Conservation (phyloP, 2,888 invertebrate species). For the Leptarthrus brevirostris region DNA sequence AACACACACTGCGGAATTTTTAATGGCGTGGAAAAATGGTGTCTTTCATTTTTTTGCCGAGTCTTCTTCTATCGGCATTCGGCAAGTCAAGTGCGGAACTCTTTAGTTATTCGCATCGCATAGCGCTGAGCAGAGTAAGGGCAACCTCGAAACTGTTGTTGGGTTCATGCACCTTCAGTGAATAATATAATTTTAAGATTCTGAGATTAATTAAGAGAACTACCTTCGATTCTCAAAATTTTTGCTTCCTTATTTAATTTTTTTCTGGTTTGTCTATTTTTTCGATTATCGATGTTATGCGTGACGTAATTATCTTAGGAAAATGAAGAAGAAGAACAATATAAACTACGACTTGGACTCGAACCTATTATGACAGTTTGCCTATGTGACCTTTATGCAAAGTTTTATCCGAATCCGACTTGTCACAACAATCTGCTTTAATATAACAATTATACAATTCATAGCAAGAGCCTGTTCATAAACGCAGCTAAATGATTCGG, state of each 20-base stretch:
- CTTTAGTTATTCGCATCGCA: constrained; percentile 33
- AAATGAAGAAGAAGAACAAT: too few species aligned
- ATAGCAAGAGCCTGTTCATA: too few species aligned
- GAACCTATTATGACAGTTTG: too few species aligned
- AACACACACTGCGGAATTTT: constrained; percentile 28
- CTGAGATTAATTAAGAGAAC: constrained; percentile 34
- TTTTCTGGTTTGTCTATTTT: too few species aligned
- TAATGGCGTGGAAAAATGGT: constrained; percentile 41
- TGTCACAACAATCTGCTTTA: too few species aligned
- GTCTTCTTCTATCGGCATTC: constrained; percentile 5
- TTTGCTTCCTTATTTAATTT: neutral
- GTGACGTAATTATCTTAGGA: too few species aligned
- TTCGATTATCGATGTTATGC: too few species aligned
- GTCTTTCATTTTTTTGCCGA: constrained; percentile 15
- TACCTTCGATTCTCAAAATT: constrained; percentile 22
- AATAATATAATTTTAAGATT: constrained; percentile 26
- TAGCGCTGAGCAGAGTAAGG: constrained; percentile 3
- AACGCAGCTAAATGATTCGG: too few species aligned
- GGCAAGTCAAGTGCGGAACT: constrained; percentile 12
- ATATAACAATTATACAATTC: too few species aligned
- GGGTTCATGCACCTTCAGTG: constrained; percentile 38
- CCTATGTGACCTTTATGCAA: too few species aligned
- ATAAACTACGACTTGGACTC: too few species aligned
- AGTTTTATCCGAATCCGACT: too few species aligned
- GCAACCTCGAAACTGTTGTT: constrained; percentile 36